phyloP scores from a whole-genome alignment of 2,888 invertebrate genomes.

The Leptura quadrifasciata region DNA sequence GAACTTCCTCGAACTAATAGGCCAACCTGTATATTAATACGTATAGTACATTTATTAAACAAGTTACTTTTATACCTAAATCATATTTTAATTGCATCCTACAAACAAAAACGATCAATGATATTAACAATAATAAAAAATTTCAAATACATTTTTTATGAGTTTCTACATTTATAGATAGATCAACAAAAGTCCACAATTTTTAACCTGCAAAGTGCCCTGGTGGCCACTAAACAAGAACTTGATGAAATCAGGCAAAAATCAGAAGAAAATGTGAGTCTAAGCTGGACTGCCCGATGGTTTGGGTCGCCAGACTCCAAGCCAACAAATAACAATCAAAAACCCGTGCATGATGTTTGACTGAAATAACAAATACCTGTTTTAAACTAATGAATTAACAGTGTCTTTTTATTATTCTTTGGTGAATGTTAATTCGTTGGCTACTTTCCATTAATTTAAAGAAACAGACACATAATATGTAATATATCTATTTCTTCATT shows the following conservation, averaged over 20 bases:
- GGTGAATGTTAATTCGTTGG: background rate
- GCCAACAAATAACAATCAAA: slow-evolving; percentile 56
- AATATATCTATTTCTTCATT: background rate
- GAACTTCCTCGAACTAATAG: too few relatives aligned
- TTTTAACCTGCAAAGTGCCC: slow-evolving; percentile 68
- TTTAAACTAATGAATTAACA: slow-evolving; percentile 1
- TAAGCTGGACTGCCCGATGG: slow-evolving; percentile 69
- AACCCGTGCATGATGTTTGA: slow-evolving; percentile 71
- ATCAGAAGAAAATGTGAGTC: slow-evolving; percentile 70
- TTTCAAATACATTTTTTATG: background rate
- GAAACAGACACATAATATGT: background rate
- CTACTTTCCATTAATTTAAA: background rate
- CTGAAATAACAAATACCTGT: slow-evolving; percentile 15
- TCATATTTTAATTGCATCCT: background rate
- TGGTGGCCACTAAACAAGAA: slow-evolving; percentile 69
- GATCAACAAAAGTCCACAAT: slow-evolving; percentile 70
- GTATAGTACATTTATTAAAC: too few relatives aligned
- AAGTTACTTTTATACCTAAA: background rate
- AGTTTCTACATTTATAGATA: slow-evolving; percentile 60
- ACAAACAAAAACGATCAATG: too few relatives aligned
- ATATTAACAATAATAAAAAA: background rate
- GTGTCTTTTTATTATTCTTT: background rate
- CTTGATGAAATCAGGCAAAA: slow-evolving; percentile 67
- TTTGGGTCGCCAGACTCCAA: slow-evolving; percentile 63
- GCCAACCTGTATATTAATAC: too few relatives aligned